Base-by-base conservation (phyloP, 2,113 vertebrate genomes). In the Colistium nudipinnis region DNA sequence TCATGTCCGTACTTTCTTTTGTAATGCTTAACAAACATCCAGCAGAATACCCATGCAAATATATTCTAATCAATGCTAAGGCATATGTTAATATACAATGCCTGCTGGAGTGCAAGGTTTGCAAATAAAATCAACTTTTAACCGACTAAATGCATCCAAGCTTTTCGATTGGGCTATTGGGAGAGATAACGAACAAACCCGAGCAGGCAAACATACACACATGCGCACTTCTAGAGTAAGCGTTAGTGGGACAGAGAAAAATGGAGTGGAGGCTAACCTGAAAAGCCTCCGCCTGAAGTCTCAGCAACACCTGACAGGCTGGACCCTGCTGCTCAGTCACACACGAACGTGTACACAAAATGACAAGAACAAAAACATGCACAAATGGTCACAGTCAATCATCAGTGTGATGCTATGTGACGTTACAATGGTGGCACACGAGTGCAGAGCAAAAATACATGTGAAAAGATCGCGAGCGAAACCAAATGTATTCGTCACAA, bases 231-330 rank as follows among this genome's bases (percentile, higher is more conserved):
- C 17, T 35, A 20, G 0, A n/a, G 12, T 43, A 33, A 68, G 30
- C 4, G 41, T 7, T 7, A 38, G 19, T 4, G 22, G 8, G 10
- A 57, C 57, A 64, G 1, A 72, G 30, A 56, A 70, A 76, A 85
- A 45, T 48, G 20, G 41, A 64, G 43, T 65, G 41, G 57, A 75
- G 28, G 27, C 90, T 45, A 85, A 93, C 92, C 93, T 92, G 85
- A 63, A 80, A 52, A 52, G 60, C 44, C 78, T 72, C 63, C 83
- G 25, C 13, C 70, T 57, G 85, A 70, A 59, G 83, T 52, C 22
- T 92, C 90, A 41, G 78, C 67, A 27, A 64, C 71, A 44, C 41
- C 86, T 36, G 82, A 44, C 53, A 87, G 91, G 80, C 84, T 85
- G 61, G 90, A 70, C 35, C 88, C 93, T 61, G 88, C 81, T 87